Evolutionary conservation across 1,140 invertebrate genomes (phyloP), one percentile per base, ranked within the genome.

Genomic region (Asobara japonica): DNA sequence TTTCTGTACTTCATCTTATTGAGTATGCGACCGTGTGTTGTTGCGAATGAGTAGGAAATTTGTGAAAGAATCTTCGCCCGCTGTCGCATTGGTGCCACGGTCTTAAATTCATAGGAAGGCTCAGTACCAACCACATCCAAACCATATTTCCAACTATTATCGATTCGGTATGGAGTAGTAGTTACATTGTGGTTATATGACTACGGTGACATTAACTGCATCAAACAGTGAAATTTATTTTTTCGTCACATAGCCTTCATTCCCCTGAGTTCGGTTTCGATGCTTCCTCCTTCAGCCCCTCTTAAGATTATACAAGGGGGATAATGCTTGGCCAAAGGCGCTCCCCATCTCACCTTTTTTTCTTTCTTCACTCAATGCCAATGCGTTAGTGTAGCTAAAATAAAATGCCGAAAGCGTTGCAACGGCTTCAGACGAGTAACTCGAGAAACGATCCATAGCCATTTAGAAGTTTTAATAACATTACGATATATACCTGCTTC

Each of bases 401-500:
- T 27, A 82, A 81, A 80, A 78, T 77, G 78, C 79, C 79, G 73
- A 72, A 77, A 81, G 83, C 82, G 77, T 74, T 78, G 77, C 80
- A 80, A 75, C 72, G 27, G 62, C 22, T 48, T 62, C n/a, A 74
- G 76, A 70, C 70, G 78, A 67, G 72, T 78, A 82, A 78, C 78
- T 81, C 73, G 79, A 72, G 77, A 80, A 80, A 78, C 81, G 80
- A 83, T 85, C 79, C 80, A 78, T 81, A 81, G 81, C 80, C 81
- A 83, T 85, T 86, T 85, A 83, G 80, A 86, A 85, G 82, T 86
- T 86, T 85, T 86, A 85, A 86, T 86, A 85, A 85, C 80, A 82
- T 86, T 84, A 84, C 83, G 79, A 83, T 83, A 82, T 83, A 82
- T 82, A 82, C 60, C 29, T 29, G 60, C 60, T 16, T 16, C 69